Conservation (phyloP, 2,888 invertebrate genomes). For the Microctonus brassicae region DNA sequence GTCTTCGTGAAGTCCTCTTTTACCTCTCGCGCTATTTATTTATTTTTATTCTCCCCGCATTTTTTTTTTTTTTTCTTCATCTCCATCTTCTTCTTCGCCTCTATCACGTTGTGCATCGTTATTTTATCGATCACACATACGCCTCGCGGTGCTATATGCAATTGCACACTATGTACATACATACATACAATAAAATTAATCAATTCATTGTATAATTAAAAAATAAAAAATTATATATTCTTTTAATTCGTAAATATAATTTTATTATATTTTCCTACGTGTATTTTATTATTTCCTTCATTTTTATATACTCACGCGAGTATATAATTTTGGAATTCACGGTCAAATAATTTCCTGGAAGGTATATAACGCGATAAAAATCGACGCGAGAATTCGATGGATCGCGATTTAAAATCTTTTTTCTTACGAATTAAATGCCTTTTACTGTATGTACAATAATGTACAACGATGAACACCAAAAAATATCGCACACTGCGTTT, state of each 20-base stretch:
- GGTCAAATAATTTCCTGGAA: conserved; percentile 29
- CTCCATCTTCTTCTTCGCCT: not conserved
- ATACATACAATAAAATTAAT: not conserved
- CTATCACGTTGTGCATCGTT: not conserved
- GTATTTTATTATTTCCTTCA: not conserved
- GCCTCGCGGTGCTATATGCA: not conserved
- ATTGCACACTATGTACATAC: too few species aligned
- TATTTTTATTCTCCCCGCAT: too few species aligned
- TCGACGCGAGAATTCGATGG: conserved; percentile 46
- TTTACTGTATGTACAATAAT: not conserved
- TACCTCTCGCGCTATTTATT: not conserved
- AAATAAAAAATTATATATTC: not conserved
- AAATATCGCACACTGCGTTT: not conserved
- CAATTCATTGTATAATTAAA: not conserved
- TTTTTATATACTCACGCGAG: not conserved
- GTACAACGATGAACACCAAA: not conserved
- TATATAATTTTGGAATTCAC: conserved; percentile 21
- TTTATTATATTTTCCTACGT: not conserved
- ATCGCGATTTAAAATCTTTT: conserved; percentile 47
- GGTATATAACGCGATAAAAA: conserved; percentile 45
- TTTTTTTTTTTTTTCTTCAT: not conserved
- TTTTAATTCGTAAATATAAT: not conserved
- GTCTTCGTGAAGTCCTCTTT: conserved; percentile 9
- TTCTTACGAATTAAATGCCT: conserved; percentile 36
- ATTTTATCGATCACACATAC: not conserved